Percentiles rank a stretch among this genome's conserved stretches.
These are phyloP conservation scores for Clamator glandarius DNA, from an alignment of 2,797 vertebrate species.

Conservation along the genomic window DNA sequence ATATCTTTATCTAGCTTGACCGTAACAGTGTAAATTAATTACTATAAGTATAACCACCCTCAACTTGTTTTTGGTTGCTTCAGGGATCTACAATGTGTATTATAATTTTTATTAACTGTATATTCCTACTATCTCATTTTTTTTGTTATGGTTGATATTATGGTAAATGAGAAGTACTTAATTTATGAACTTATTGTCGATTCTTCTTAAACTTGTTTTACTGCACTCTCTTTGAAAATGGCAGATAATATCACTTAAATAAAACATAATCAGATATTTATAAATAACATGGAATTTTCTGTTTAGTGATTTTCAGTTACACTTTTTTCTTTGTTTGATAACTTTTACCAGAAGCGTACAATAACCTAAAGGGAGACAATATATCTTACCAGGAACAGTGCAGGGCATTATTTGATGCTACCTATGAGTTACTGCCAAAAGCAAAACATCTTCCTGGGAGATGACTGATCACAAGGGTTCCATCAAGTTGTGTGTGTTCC, in stretches of 20 bases:
- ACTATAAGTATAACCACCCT: neutral
- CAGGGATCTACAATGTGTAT: neutral
- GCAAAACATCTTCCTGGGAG: neutral
- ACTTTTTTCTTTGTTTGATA: neutral
- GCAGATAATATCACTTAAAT: neutral
- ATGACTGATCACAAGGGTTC: neutral
- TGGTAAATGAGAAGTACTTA: neutral
- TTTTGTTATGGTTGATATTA: neutral
- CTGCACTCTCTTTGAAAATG: neutral
- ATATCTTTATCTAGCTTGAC: constrained; percentile 12
- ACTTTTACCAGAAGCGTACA: neutral
- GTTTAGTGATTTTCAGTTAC: neutral
- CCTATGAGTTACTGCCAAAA: neutral
- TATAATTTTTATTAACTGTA: neutral
- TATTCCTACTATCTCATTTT: neutral
- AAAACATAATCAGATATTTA: neutral
- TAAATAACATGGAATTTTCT: neutral
- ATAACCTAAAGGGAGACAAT: neutral
- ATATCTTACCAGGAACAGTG: neutral
- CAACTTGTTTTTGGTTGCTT: neutral
- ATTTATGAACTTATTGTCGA: neutral
- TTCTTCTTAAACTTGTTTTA: neutral
- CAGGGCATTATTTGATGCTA: neutral
- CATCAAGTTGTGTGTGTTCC: neutral
- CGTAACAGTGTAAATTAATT: neutral